These are phyloP conservation scores for Drosophila tripunctata DNA, from an alignment of 2,888 invertebrate species.

Conservation along the genomic window DNA sequence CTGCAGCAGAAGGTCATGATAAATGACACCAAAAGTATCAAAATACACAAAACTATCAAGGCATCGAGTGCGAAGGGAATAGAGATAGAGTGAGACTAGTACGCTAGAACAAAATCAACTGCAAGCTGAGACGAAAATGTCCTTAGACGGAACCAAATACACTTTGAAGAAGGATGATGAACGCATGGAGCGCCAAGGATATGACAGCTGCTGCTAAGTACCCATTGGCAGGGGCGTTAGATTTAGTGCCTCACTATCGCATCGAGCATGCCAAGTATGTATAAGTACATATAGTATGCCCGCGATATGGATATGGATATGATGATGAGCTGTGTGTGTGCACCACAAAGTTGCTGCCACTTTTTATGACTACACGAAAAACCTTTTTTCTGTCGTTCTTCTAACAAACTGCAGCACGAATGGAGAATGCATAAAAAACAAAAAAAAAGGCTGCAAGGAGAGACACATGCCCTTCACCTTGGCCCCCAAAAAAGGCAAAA, in stretches of 20 bases:
- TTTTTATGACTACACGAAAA: constrained; percentile 67
- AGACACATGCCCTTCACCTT: constrained; percentile 60
- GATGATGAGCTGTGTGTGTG: constrained; percentile 41
- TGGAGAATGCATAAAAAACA: constrained; percentile 28
- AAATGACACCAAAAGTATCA: constrained; percentile 77
- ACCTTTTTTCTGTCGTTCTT: constrained; percentile 60
- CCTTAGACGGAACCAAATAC: constrained; percentile 47
- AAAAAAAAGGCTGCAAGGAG: constrained; percentile 29
- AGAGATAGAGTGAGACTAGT: neutral
- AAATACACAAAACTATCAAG: constrained; percentile 54
- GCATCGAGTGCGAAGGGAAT: constrained; percentile 3
- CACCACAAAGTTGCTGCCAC: constrained; percentile 38
- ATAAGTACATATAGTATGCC: constrained; percentile 1
- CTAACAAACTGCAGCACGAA: constrained; percentile 3
- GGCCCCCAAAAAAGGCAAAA: constrained; percentile 54
- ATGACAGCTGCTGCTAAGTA: constrained; percentile 66
- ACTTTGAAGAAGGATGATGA: constrained; percentile 49
- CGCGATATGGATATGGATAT: constrained; percentile 36
- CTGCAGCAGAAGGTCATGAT: constrained; percentile 71
- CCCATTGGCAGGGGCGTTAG: constrained; percentile 68
- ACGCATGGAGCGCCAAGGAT: constrained; percentile 61
- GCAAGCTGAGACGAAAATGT: constrained; percentile 44
- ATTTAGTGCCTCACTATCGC: constrained; percentile 68
- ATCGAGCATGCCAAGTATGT: neutral
- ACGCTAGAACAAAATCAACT: constrained; percentile 8